Evolutionary conservation across 2,113 vertebrate species (phyloP).

Genomic region (Cercopithecus mona): DNA sequence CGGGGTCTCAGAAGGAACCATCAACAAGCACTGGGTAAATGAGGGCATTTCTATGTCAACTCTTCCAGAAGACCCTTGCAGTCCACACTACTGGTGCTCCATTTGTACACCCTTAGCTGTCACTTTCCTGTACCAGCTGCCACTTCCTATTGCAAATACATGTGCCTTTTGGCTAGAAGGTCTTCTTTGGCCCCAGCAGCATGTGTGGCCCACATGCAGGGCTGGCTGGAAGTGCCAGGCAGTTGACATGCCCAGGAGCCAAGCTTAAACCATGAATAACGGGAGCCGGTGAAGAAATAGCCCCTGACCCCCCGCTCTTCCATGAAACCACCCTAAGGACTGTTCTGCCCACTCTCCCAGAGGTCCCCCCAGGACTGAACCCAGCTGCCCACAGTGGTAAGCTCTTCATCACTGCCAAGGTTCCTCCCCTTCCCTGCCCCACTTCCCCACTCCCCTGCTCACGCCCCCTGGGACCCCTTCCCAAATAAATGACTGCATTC

Average conservation of each 20-base stretch:
- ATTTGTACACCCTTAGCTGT: not conserved
- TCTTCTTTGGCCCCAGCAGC: not conserved
- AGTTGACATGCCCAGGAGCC: not conserved
- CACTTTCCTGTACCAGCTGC: not conserved
- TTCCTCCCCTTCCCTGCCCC: not conserved
- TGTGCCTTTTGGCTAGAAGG: not conserved
- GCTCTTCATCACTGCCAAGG: not conserved
- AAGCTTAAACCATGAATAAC: not conserved
- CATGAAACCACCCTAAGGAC: not conserved
- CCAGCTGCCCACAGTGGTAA: too few species aligned
- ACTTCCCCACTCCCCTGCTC: not conserved
- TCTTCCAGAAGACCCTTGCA: not conserved
- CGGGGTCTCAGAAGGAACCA: not conserved
- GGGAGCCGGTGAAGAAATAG: not conserved
- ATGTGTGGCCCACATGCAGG: too few species aligned
- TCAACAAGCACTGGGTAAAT: not conserved
- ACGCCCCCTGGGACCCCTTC: not conserved
- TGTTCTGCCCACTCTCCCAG: not conserved
- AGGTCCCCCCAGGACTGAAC: not conserved
- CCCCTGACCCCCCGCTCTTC: not conserved
- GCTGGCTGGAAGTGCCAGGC: not conserved
- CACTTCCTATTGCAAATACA: not conserved
- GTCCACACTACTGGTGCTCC: too few species aligned
- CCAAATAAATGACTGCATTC: not conserved
- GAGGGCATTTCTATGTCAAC: not conserved